Percentiles rank a stretch among this genome's conserved stretches.
phyloP scores from a whole-genome alignment of 2,797 vertebrate genomes.

The Novumbra hubbsi region DNA sequence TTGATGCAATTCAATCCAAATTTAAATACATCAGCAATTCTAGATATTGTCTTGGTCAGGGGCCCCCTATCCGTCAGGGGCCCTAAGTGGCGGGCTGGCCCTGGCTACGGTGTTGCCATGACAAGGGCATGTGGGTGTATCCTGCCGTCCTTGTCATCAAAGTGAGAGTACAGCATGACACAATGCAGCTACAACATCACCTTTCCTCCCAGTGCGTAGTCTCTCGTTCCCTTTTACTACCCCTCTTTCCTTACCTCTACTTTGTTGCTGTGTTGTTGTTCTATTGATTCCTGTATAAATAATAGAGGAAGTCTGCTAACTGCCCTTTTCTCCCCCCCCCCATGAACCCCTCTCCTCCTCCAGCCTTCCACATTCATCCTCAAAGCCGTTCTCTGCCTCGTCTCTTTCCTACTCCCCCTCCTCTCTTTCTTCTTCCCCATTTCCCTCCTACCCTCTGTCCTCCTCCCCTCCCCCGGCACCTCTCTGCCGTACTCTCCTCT shows the following conservation, averaged over 20 bases:
- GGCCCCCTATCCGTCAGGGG: too few relatives aligned
- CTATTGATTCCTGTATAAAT: conserved; percentile 68
- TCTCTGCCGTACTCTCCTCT: conserved; percentile 38
- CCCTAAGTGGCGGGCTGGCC: too few relatives aligned
- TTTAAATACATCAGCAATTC: neutral
- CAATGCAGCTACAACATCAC: neutral
- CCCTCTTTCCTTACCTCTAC: conserved; percentile 1
- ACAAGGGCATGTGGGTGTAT: too few relatives aligned
- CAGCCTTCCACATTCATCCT: neutral
- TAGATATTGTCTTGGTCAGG: too few relatives aligned
- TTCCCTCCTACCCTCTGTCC: neutral
- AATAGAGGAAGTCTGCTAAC: conserved; percentile 61
- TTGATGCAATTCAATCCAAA: neutral
- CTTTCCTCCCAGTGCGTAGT: neutral
- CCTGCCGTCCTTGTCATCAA: neutral
- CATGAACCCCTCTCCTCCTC: conserved; percentile 6
- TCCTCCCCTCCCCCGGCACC: neutral
- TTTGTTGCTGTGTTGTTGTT: conserved; percentile 22
- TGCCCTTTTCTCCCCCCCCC: conserved; percentile 39
- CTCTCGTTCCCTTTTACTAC: neutral
- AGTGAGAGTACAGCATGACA: neutral
- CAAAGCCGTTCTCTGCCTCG: neutral
- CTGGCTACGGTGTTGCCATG: neutral
- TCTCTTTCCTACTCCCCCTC: neutral
- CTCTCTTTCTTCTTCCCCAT: neutral